These are phyloP conservation scores for Astatoreochromis straeleni DNA, from an alignment of 2,113 vertebrate species.

Conservation along the genomic window DNA sequence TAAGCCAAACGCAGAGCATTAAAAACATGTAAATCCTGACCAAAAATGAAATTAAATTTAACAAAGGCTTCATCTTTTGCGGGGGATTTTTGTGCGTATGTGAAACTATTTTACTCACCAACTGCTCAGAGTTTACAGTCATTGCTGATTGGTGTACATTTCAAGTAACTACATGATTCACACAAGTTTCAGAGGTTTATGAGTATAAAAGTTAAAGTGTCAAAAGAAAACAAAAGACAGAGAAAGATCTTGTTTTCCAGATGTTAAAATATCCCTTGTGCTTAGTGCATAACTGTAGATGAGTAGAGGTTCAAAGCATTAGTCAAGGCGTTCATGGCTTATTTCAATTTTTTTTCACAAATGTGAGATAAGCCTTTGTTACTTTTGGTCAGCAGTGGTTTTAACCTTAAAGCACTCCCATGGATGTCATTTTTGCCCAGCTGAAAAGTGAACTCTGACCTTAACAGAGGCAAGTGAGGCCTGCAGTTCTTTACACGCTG, in stretches of 20 bases:
- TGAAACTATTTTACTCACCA: conserved; percentile 1
- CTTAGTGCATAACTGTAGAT: not conserved
- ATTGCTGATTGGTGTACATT: not conserved
- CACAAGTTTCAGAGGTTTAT: not conserved
- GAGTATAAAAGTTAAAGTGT: not conserved
- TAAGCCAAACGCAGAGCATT: not conserved
- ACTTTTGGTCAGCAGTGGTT: not conserved
- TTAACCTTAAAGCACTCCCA: fast-evolving
- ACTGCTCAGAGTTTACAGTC: not conserved
- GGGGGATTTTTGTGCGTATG: not conserved
- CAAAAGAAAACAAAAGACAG: not conserved
- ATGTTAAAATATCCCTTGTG: not conserved
- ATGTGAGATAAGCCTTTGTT: not conserved
- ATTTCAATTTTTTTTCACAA: not conserved
- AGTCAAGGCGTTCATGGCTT: not conserved
- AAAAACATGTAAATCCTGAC: not conserved
- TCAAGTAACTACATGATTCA: not conserved
- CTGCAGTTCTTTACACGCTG: not conserved
- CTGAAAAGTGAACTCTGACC: not conserved
- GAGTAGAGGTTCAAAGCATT: not conserved
- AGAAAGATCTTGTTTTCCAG: not conserved
- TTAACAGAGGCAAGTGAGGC: not conserved
- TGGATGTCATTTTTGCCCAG: not conserved
- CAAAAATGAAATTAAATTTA: not conserved
- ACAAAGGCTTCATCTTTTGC: not conserved